A percentile compares a stretch with the other conserved stretches of the same genome.
Conservation (phyloP, 1,140 invertebrate species). For the Bombyx mori region DNA sequence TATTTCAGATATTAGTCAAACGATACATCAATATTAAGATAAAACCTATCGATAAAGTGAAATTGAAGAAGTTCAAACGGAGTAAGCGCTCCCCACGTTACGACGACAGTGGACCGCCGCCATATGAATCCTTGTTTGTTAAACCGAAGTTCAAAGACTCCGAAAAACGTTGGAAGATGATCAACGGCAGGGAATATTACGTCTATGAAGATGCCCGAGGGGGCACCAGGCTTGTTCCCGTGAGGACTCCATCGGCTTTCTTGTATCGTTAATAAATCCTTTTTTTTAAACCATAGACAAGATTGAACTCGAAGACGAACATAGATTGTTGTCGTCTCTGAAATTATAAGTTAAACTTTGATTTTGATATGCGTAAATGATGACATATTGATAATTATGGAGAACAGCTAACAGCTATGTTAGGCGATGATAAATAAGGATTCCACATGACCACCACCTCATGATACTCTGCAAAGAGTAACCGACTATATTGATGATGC, state of each 20-base stretch:
- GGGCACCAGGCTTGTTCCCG: slow-evolving; percentile 76
- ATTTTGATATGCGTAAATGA: too few relatives aligned
- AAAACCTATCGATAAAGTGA: slow-evolving; percentile 11
- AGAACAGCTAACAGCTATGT: too few relatives aligned
- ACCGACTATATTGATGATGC: too few relatives aligned
- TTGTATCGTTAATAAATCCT: slow-evolving; percentile 69
- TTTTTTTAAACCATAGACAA: background rate
- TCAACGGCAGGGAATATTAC: slow-evolving; percentile 84
- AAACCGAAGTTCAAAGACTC: slow-evolving; percentile 50
- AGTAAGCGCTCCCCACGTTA: slow-evolving; percentile 12
- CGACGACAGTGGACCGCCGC: slow-evolving; percentile 66
- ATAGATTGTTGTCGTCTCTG: too few relatives aligned
- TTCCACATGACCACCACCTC: too few relatives aligned
- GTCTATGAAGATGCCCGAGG: slow-evolving; percentile 73
- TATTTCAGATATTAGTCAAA: slow-evolving; percentile 38
- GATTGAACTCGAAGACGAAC: too few relatives aligned
- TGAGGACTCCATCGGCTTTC: slow-evolving; percentile 79
- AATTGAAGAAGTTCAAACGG: slow-evolving; percentile 18
- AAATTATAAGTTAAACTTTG: too few relatives aligned
- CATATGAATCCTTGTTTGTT: slow-evolving; percentile 71
- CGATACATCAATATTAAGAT: slow-evolving; percentile 29
- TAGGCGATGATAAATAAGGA: too few relatives aligned
- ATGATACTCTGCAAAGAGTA: too few relatives aligned
- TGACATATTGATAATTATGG: too few relatives aligned
- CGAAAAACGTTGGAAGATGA: slow-evolving; percentile 67